These are phyloP conservation scores for Ceratina japonica DNA, from an alignment of 1,140 invertebrate species.

Conservation along the genomic window DNA sequence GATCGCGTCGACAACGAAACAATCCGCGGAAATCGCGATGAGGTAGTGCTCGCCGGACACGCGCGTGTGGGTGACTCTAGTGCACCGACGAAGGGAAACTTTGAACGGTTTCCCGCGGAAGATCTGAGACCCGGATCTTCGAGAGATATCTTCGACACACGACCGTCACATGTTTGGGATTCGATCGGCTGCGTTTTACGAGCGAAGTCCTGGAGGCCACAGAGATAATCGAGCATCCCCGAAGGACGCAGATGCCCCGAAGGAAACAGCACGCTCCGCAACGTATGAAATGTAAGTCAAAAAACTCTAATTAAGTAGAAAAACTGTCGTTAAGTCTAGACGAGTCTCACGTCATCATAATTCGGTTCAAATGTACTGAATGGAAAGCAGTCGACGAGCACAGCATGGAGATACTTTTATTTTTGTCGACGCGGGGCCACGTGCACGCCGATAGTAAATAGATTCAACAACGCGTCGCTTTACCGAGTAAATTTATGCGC, in stretches of 20 bases:
- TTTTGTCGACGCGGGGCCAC: slow-evolving; percentile 33
- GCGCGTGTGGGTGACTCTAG: slow-evolving; percentile 51
- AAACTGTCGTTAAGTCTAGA: neutral
- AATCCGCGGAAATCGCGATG: slow-evolving; percentile 47
- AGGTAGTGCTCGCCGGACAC: slow-evolving; percentile 50
- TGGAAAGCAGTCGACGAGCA: neutral
- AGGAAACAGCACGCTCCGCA: slow-evolving; percentile 79
- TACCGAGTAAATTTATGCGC: slow-evolving; percentile 26
- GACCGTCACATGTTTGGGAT: slow-evolving; percentile 48
- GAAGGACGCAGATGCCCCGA: slow-evolving; percentile 78
- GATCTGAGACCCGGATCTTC: slow-evolving; percentile 29
- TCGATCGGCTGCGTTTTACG: slow-evolving; percentile 39
- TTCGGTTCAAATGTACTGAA: no score
- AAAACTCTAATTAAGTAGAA: neutral
- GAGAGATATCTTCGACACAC: slow-evolving; percentile 11
- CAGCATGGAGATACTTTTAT: slow-evolving; percentile 13
- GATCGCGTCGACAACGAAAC: slow-evolving; percentile 26
- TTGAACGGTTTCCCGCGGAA: slow-evolving; percentile 31
- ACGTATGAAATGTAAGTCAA: slow-evolving; percentile 79
- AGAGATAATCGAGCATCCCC: slow-evolving; percentile 61
- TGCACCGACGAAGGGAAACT: slow-evolving; percentile 31
- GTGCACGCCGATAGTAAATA: slow-evolving; percentile 19
- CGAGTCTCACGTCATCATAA: neutral
- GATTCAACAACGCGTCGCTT: slow-evolving; percentile 26
- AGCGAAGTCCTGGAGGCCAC: slow-evolving; percentile 69